Percentiles rank a stretch among this genome's conserved stretches.
Evolutionary conservation across 2,888 invertebrate species (phyloP).

Genomic region (Hemicrepidius hirtus): DNA sequence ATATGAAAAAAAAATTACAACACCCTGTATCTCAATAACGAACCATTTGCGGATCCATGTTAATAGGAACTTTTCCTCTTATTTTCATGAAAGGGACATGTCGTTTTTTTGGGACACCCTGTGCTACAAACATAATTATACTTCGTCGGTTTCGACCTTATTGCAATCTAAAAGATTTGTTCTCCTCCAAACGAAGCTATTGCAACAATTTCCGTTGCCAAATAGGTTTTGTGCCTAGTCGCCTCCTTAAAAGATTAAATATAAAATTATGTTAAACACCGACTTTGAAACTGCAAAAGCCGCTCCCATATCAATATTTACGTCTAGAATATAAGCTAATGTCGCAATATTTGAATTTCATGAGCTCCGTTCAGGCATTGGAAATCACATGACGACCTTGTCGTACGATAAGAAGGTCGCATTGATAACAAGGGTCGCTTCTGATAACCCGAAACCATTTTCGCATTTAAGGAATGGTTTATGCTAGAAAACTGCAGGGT

Average conservation of each 20-base stretch:
- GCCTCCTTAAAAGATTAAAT: not conserved
- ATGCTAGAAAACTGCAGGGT: not conserved
- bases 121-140: too few relatives aligned
- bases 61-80: too few relatives aligned
- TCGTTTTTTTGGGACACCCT: too few relatives aligned
- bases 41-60: too few relatives aligned
- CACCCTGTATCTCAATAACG: too few relatives aligned
- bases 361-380: conserved; percentile 25
- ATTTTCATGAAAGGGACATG: too few relatives aligned
- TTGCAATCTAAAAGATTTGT: too few relatives aligned
- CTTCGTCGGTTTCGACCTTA: too few relatives aligned
- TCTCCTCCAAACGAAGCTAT: too few relatives aligned
- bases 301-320: conserved; percentile 5
- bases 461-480: not conserved
- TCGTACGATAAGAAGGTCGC: conserved; percentile 38
- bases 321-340: not conserved
- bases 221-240: not conserved
- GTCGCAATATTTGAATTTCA: conserved; percentile 42
- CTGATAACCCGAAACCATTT: conserved; percentile 32
- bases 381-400: conserved; percentile 48
- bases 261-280: not conserved
- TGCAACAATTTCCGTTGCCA: not conserved
- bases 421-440: conserved; percentile 27
- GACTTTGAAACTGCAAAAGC: not conserved
- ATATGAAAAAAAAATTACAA: too few relatives aligned